A percentile compares a stretch with the other conserved stretches of the same genome.
Conservation (phyloP, 2,113 vertebrate species). For the Hiodon alosoides region DNA sequence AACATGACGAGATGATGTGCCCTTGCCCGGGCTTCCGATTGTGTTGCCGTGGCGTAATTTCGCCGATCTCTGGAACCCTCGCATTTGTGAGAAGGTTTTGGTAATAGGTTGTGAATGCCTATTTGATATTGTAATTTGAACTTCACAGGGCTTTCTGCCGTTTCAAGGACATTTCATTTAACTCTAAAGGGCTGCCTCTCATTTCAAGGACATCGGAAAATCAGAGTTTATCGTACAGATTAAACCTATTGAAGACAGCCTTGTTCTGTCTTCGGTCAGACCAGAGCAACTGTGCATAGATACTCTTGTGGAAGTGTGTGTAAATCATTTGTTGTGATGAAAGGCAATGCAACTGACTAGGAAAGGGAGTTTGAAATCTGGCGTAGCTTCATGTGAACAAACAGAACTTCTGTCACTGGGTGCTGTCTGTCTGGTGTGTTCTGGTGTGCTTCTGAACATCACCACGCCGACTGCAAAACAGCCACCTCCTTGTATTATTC, state of each 20-base stretch:
- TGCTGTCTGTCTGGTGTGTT: too few species aligned
- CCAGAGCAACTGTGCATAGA: too few species aligned
- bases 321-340: too few species aligned
- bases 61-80: slow-evolving; percentile 16
- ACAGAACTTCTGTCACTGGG: too few species aligned
- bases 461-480: too few species aligned
- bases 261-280: neutral
- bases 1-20: neutral
- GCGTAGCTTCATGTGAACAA: too few species aligned
- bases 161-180: slow-evolving; percentile 6
- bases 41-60: neutral
- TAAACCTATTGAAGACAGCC: neutral
- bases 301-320: too few species aligned
- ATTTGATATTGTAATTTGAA: slow-evolving; percentile 27
- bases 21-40: neutral
- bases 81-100: slow-evolving; percentile 4
- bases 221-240: slow-evolving; percentile 21
- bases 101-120: slow-evolving; percentile 21
- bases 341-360: too few species aligned
- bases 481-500: too few species aligned
- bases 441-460: too few species aligned
- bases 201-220: slow-evolving; percentile 14
- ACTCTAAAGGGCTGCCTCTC: neutral
- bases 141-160: slow-evolving; percentile 7
- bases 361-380: too few species aligned